Evolutionary conservation across 2,888 invertebrate species (phyloP), one percentile per base, ranked within the genome.

Genomic region (Carcina quercana): DNA sequence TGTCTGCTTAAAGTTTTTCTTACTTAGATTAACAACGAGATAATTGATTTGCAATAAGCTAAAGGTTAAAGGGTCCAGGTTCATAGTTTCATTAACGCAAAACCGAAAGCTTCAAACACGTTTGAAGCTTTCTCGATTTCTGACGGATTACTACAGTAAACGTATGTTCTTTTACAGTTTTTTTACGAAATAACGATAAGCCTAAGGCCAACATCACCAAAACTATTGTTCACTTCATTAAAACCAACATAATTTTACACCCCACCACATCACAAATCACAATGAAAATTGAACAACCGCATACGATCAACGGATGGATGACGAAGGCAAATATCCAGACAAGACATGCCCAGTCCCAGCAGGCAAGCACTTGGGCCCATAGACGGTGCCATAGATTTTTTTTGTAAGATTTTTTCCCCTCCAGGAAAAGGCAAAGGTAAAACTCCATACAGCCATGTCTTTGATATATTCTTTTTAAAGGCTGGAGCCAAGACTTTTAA

Each of bases 1-100:
- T 74, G 91, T 93, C 79, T 94, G 91, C 86, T 94, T 93, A 86
- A 91, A 94, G 87, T 96, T 97, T 88, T 95, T 96, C 90, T 96
- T 97, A 82, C 89, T 95, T 87, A 97, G 90, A 88, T 93, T 94
- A 85, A 91, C 90, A 89, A 97, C 94, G 87, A 96, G 93, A 91
- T 93, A 93, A 92, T 93, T 94, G 88, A 97, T 97, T 92, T 97
- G 96, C 90, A 95, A 94, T 92, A 97, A 92, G 90, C 96, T 94
- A 92, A 96, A 94, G 89, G 94, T 95, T 90, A 96, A 91, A 90
- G 96, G 93, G 91, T 97, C 97, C 91, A 96, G 95, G 94, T 95
- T 95, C 96, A 96, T 96, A 95, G 93, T 95, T 95, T 94, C 94
- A 90, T 90, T 88, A 90, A 91, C 87, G 87, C 91, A 88, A 89